A percentile compares a stretch with the other conserved stretches of the same genome.
Evolutionary conservation across 2,113 vertebrate species (phyloP).

Genomic region (Apus apus): DNA sequence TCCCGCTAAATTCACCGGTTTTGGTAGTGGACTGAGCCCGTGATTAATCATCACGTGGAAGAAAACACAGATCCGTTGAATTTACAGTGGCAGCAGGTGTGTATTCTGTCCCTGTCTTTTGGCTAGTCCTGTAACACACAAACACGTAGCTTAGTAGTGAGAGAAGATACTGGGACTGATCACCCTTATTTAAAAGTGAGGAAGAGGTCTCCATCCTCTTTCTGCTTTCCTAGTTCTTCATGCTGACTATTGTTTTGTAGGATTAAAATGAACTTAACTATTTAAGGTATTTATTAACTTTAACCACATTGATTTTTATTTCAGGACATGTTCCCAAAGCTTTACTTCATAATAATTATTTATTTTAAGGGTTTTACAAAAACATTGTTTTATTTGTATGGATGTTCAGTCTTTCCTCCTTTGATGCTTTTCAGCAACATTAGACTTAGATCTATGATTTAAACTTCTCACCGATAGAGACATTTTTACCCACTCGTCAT

Average conservation of each 20-base stretch:
- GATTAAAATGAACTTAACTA: not conserved
- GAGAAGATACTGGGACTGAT: not conserved
- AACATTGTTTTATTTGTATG: not conserved
- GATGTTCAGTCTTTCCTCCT: not conserved
- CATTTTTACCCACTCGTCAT: not conserved
- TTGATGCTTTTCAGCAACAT: not conserved
- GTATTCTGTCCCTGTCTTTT: not conserved
- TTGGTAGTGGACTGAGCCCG: not conserved
- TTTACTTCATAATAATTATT: constrained; percentile 7
- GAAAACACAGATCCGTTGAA: not conserved
- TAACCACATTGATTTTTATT: not conserved
- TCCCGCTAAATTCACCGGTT: not conserved
- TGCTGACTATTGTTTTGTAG: not conserved
- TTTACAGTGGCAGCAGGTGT: not conserved
- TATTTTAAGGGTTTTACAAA: constrained; percentile 22
- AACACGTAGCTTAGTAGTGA: not conserved
- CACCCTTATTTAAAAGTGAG: not conserved
- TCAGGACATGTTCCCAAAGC: not conserved
- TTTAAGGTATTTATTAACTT: constrained; percentile 57
- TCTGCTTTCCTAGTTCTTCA: not conserved
- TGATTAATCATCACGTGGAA: not conserved
- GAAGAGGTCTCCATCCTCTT: not conserved
- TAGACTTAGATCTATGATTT: not conserved
- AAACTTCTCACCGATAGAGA: not conserved
- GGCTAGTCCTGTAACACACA: not conserved